Base-by-base conservation (phyloP, 2,888 invertebrate species). In the Clivina fossor region DNA sequence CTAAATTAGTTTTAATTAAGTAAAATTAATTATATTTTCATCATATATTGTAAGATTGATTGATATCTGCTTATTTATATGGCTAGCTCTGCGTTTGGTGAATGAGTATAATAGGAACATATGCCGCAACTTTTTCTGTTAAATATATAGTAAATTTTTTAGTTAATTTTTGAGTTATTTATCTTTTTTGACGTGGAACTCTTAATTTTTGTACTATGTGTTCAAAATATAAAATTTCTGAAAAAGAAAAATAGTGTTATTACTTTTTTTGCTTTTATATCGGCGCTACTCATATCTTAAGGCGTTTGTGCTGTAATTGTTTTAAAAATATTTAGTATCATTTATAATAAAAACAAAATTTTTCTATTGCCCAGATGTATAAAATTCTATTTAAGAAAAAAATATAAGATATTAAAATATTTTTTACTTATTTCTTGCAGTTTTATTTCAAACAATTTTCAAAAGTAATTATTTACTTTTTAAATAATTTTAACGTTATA, bases 151-250 rank as follows among this genome's bases (percentile, higher is more conserved):
- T 48, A 7, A 37, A 30, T 48, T 33, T 47, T 32, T 35, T 35
- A 38, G 37, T 35, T n/a, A 26, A 35, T 40, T 50, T 50, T 28
- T 40, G 28, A 19, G 18, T 38, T 47, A 44, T 37, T 37, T 9
- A 30, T 19, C 8, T 20, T 41, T 43, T 48, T 15, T 22, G 32
- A 32, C 40, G 41, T 51, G 40, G 41, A 51, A 44, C 44, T 44
- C 11, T 28, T 8, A 44, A 51, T 51, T 51, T n/a, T 51, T 51
- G 51, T 51, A 51, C 51, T 51, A 33, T 41, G 48, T 43, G 41
- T 38, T 51, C 51, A 51, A 51, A 51, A 41, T 33, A 43, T 30
- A 41, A 43, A 51, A 20, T 51, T 51, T 51, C 51, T 51, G 51
- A 5, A 51, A 44, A 30, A 43, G 9, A 51, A 51, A 50, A 15